Evolutionary conservation across 2,797 vertebrate genomes (phyloP).

Genomic region (Poecile montanus): DNA sequence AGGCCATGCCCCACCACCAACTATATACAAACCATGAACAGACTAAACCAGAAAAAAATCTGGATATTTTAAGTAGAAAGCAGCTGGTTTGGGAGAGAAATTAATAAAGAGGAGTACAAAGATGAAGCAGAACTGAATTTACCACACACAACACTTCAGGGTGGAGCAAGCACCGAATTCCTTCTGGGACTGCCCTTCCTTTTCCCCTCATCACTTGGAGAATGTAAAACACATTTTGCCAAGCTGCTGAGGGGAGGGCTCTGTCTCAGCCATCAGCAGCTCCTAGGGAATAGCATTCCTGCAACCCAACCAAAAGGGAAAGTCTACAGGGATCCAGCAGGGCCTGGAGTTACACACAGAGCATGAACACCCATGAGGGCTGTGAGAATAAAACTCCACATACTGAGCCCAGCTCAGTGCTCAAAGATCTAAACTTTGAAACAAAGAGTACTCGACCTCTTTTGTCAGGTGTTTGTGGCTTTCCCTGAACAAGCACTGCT

Average conservation of each 20-base stretch:
- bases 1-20: neutral
- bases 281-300: neutral
- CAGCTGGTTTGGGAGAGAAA: neutral
- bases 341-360: neutral
- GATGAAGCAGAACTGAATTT: neutral
- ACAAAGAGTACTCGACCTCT: neutral
- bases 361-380: fast-evolving
- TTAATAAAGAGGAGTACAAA: neutral
- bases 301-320: neutral
- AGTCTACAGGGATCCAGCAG: neutral
- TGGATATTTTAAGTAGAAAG: neutral
- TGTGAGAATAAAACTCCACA: neutral
- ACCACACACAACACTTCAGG: neutral
- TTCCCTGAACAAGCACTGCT: neutral
- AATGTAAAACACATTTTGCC: neutral
- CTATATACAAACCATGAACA: neutral
- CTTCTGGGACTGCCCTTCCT: neutral
- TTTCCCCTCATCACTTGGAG: neutral
- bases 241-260: neutral
- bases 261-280: neutral
- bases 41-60: neutral
- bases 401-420: neutral
- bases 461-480: neutral
- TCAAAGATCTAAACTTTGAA: neutral
- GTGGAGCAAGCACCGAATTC: neutral